Conservation (phyloP, 2,113 vertebrate species). For the Phylloscopus trochilus region DNA sequence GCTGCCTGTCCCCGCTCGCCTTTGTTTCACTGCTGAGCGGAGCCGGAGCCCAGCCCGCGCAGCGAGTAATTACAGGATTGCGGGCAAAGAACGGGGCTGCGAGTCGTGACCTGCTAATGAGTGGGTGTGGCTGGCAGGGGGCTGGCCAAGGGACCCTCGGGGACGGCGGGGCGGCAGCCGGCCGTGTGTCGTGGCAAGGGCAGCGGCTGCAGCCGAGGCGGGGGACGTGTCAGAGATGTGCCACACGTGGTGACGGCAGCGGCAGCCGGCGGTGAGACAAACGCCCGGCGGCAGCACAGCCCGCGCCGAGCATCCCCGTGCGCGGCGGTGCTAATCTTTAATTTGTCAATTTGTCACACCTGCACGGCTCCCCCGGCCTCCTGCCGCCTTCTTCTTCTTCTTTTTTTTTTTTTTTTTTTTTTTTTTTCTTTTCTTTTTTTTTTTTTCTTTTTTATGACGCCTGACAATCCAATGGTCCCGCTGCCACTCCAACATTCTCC, state of each 20-base stretch:
- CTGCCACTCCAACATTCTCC: neutral
- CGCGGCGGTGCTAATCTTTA: neutral
- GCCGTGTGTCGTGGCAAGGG: neutral
- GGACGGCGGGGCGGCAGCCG: neutral
- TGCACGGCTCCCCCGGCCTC: neutral
- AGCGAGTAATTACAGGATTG: conserved; percentile 57
- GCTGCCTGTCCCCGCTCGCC: conserved; percentile 7
- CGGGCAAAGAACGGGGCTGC: conserved; percentile 18
- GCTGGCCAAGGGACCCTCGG: neutral
- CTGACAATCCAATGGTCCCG: neutral
- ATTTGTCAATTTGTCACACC: conserved; percentile 64
- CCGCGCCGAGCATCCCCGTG: neutral
- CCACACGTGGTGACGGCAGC: neutral
- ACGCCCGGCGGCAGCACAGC: neutral
- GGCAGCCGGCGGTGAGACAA: neutral
- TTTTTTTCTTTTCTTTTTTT: neutral
- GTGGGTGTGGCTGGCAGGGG: conserved; percentile 51
- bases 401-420: too few relatives aligned
- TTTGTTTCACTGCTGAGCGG: neutral
- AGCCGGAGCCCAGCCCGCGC: conserved; percentile 43
- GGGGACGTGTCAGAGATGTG: neutral
- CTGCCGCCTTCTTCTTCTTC: neutral
- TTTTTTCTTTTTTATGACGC: neutral
- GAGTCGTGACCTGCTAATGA: conserved; percentile 57
- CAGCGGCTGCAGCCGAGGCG: neutral